Base-by-base conservation (phyloP, 2,888 invertebrate species). In the Phaonia tiefii region DNA sequence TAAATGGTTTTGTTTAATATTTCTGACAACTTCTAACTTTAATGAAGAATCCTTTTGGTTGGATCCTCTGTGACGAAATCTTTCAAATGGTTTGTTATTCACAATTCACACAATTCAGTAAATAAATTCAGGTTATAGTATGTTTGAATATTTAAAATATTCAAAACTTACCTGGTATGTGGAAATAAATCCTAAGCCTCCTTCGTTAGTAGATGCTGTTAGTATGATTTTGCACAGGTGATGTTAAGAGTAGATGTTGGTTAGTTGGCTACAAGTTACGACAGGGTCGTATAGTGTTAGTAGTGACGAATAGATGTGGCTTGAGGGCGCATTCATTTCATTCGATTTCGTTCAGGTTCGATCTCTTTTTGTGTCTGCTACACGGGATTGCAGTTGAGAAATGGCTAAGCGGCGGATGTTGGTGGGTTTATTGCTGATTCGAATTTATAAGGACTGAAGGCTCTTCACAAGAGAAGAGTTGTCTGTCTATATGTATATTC, bases 381-480 rank as follows among this genome's bases (percentile, higher is more conserved):
- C 15, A 17, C 15, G 17, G 51, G 20, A 51, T 51, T 31, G 58
- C 7, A 17, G 58, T 31, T 31, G 17, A 7, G 15, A 20, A 20
- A 63, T 75, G 74, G 79, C 79, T 79, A 71, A 79, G 42, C 66
- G 54, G 31, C 31, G 31, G n/a, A 44, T 71, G 79, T 79, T 79
- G 79, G 79, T 79, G 69, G 73, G 26, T 17, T n/a, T 26, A 15
- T 42, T 46, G 60, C 51, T 51, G 11, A n/a, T n/a, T 10, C 22
- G 2, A 2, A 20, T 10, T 8, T 20, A 11, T 10, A 5, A 20
- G 51, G 20, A 51, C 4, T 17, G 22, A n/a, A 2, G 31, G 31
- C 37, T 15, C 31, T 58, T 58, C 58, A 10, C 37, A 17, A 44
- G 11, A 13, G 10, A 11, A 44, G 44, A n/a, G 58, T 3, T 37